Conservation (phyloP, 2,888 invertebrate species). For the Hybos culiciformis region DNA sequence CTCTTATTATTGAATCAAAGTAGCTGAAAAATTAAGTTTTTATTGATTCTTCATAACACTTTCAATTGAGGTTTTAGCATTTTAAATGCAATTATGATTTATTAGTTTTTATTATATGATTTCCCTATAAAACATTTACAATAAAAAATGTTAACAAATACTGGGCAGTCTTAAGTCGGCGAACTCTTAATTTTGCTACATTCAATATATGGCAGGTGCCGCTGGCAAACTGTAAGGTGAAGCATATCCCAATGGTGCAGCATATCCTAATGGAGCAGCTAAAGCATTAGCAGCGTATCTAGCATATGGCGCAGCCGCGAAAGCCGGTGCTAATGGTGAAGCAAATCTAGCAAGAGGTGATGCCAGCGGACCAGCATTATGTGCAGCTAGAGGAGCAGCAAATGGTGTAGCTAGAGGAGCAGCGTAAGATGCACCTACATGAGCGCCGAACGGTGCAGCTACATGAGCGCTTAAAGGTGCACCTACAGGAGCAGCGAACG, state of each 20-base stretch:
- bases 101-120: no score
- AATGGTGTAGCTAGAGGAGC: slow-evolving; percentile 5
- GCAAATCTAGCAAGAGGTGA: neutral
- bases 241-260: neutral
- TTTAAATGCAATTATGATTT: no score
- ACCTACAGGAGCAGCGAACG: slow-evolving; percentile 35
- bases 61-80: no score
- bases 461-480: slow-evolving; percentile 16
- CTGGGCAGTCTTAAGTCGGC: no score
- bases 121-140: no score
- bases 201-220: no score
- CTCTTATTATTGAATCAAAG: no score
- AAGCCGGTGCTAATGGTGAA: neutral
- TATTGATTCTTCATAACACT: no score
- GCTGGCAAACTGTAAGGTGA: neutral
- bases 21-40: no score
- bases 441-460: slow-evolving; percentile 14
- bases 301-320: neutral
- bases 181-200: no score
- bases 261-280: neutral
- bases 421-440: slow-evolving; percentile 1
- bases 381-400: slow-evolving; percentile 29
- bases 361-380: neutral
- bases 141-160: no score
- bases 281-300: neutral